Evolutionary conservation across 1,140 invertebrate genomes (phyloP).

Genomic region (Orussus abietinus): DNA sequence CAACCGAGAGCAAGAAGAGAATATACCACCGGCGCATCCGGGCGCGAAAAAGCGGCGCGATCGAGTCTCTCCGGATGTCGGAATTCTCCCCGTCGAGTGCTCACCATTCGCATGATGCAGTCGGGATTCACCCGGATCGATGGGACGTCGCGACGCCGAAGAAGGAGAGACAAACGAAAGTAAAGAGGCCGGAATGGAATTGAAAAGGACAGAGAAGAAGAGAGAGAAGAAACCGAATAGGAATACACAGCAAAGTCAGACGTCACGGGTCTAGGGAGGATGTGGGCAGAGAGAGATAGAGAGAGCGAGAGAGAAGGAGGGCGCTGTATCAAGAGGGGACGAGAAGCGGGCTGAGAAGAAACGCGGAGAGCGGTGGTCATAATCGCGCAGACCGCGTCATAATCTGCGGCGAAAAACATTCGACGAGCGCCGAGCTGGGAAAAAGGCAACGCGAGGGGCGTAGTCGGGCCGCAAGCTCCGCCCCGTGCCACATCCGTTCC

Average conservation of each 20-base stretch:
- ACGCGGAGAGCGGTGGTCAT: constrained; percentile 38
- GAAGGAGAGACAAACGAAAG: constrained; percentile 1
- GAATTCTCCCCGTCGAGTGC: neutral
- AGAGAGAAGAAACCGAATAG: constrained; percentile 15
- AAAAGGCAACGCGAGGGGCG: constrained; percentile 32
- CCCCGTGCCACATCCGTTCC: no score
- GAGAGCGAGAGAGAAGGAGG: constrained; percentile 14
- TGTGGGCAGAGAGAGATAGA: constrained; percentile 14
- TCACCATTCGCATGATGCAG: neutral
- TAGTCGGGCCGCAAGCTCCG: neutral
- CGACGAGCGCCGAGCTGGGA: constrained; percentile 42
- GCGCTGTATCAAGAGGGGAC: constrained; percentile 9
- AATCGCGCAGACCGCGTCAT: constrained; percentile 55
- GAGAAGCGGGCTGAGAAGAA: constrained; percentile 12
- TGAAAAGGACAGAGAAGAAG: constrained; percentile 12
- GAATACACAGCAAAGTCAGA: constrained; percentile 8
- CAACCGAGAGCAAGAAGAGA: no score
- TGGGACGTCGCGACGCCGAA: constrained; percentile 16
- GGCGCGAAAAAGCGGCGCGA: no score
- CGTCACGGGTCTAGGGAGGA: constrained; percentile 13
- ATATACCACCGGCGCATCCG: no score
- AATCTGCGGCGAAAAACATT: constrained; percentile 54
- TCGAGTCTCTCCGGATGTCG: no score
- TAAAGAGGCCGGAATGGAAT: neutral
- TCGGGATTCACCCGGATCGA: constrained; percentile 3